Evolutionary conservation across 2,797 vertebrate species (phyloP), one percentile per base, ranked within the genome.

Genomic region (Onychomys arenicola): DNA sequence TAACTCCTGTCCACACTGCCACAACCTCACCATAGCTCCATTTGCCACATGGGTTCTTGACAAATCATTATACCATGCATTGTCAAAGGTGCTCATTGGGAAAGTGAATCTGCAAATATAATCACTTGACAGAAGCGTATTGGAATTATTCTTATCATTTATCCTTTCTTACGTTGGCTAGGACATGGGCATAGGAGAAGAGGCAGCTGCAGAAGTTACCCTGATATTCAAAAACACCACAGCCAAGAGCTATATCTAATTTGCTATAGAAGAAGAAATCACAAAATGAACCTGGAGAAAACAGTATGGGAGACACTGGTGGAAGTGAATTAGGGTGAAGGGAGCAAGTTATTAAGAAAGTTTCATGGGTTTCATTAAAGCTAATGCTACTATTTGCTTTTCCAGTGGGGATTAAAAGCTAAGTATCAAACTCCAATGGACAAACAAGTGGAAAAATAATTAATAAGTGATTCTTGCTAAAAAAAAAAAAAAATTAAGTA

Each of bases 401-500:
- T 73, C 69, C 16, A 92, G 43, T 84, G 49, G 1, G n/a, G 67
- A 75, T 21, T 49, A 17, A 80, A 63, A 92, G 84, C 86, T 94
- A n/a, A 98, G 71, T 63, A n/a, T 87, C 43, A 95, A 83, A 46
- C 19, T 3, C 21, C 94, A 81, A 77, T 52, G 34, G 5, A 1
- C 89, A 93, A 93, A 84, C 71, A 37, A 88, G 37, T 52, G 3
- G 57, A 93, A 32, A 55, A 80, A 84, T 92, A 82, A 87, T 83
- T 91, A 82, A 94, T 55, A 94, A 75, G 55, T 43, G 95, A 89
- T 43, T 63, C 89, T 77, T 96, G 95, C 94, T 93, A 97, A 83
- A 57, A 34, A 37, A 10, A 49, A n/a, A n/a, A n/a, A n/a, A n/a
- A n/a, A n/a, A n/a, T n/a, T 14, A 55, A 55, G 3, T 37, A 19